Percentiles rank a stretch among this genome's conserved stretches.
phyloP scores from a whole-genome alignment of 2,113 vertebrate genomes.

The Leucopsar rothschildi region DNA sequence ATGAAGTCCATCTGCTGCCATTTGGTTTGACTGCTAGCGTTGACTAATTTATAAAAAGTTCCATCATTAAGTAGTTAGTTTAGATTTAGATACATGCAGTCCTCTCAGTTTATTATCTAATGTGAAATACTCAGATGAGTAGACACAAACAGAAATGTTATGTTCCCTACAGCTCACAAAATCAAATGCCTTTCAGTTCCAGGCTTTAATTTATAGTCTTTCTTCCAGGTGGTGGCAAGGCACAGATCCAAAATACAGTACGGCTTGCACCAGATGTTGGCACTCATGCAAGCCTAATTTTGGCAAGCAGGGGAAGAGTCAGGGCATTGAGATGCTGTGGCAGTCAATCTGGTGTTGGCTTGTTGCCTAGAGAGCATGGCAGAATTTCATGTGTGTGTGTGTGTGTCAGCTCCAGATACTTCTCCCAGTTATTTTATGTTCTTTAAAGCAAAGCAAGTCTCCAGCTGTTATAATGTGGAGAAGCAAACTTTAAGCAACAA shows the following conservation, averaged over 20 bases:
- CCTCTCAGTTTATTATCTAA: not conserved
- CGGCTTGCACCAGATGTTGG: slow-evolving; percentile 24
- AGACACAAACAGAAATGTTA: not conserved
- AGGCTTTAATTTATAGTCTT: not conserved
- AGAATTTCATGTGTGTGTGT: not conserved
- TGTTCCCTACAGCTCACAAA: slow-evolving; percentile 1
- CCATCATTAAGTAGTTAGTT: not conserved
- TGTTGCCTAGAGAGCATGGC: not conserved
- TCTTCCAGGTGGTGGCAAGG: slow-evolving; percentile 32
- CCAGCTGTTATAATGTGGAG: not conserved
- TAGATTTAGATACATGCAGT: not conserved
- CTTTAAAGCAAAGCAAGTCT: not conserved
- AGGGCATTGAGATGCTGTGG: not conserved
- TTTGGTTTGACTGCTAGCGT: not conserved
- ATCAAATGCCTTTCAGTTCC: not conserved
- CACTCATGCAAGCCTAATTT: not conserved
- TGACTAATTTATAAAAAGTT: not conserved
- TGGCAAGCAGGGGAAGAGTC: not conserved
- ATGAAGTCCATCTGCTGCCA: not conserved
- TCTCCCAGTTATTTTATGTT: not conserved
- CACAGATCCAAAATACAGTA: not conserved
- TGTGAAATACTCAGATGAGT: not conserved
- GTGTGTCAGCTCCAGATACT: not conserved
- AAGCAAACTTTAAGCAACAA: not conserved
- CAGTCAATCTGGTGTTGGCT: not conserved